Evolutionary conservation across 2,797 vertebrate species (phyloP).

Genomic region (Pachyuromys duprasi): DNA sequence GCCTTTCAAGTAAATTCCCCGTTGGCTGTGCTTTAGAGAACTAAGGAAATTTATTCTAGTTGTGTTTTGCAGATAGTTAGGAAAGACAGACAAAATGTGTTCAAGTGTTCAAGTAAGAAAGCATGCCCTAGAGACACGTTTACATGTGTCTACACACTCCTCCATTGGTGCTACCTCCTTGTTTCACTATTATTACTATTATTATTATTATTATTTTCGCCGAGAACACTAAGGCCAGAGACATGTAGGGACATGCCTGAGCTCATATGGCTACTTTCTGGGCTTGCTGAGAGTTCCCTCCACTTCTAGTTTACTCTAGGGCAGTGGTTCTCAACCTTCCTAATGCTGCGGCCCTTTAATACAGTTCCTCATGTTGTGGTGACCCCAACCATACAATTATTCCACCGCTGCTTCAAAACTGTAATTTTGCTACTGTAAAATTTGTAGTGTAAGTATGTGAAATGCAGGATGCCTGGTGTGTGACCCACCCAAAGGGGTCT

Average conservation of each 20-base stretch:
- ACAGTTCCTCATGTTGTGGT: background rate
- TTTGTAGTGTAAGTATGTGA: background rate
- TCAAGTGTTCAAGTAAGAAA: background rate
- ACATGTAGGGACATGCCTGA: background rate
- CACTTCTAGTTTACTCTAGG: background rate
- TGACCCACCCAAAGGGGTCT: background rate
- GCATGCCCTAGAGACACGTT: background rate
- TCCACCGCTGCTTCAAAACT: background rate
- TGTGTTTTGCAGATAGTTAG: background rate
- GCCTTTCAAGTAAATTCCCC: constrained; percentile 36
- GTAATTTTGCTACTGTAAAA: background rate
- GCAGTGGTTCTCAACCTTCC: background rate
- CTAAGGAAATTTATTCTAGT: background rate
- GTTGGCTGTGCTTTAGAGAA: constrained; percentile 17
- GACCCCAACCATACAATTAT: background rate
- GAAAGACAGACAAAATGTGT: background rate
- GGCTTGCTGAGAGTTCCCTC: background rate
- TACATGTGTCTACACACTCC: fast-evolving
- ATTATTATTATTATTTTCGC: background rate
- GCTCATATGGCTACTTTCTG: background rate
- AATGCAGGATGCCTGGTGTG: background rate
- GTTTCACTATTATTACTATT: background rate
- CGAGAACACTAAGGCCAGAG: background rate
- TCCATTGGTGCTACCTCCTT: background rate
- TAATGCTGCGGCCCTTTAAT: background rate